These are phyloP conservation scores for Nowickia ferox DNA, from an alignment of 2,888 invertebrate genomes.

Conservation along the genomic window DNA sequence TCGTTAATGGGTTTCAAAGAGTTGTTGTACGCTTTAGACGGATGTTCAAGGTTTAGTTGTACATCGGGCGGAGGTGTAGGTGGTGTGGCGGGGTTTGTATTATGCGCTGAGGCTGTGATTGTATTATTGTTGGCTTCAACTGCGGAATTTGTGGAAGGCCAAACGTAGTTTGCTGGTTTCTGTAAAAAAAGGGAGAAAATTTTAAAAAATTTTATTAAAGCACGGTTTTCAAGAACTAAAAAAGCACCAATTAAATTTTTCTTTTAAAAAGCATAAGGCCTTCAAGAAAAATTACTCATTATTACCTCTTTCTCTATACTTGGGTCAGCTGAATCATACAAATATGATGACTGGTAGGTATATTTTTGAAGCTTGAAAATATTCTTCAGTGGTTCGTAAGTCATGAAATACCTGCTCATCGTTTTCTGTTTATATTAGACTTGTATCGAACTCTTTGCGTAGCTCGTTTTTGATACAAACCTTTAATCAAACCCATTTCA, in stretches of 20 bases:
- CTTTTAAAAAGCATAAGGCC: no score
- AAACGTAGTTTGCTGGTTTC: slow-evolving; percentile 87
- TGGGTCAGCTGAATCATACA: no score
- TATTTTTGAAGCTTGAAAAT: no score
- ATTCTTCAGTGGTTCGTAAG: no score
- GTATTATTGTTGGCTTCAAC: slow-evolving; percentile 71
- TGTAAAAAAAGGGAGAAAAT: slow-evolving; percentile 82
- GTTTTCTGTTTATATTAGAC: no score
- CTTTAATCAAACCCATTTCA: no score
- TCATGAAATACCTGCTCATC: no score
- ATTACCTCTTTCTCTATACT: no score
- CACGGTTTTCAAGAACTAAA: neutral
- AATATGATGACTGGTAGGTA: no score
- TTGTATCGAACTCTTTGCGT: no score
- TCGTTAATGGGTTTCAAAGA: slow-evolving; percentile 56
- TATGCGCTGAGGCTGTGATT: slow-evolving; percentile 70
- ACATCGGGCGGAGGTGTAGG: slow-evolving; percentile 74
- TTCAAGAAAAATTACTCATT: no score
- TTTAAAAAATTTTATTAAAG: neutral
- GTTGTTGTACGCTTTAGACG: slow-evolving; percentile 53
- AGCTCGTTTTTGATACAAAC: no score
- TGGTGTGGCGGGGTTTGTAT: slow-evolving; percentile 74
- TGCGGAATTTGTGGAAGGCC: slow-evolving; percentile 82
- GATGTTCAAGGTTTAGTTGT: slow-evolving; percentile 56
- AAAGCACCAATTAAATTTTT: neutral